phyloP scores from a whole-genome alignment of 2,888 invertebrate species.

The Trachelus troglodyta region DNA sequence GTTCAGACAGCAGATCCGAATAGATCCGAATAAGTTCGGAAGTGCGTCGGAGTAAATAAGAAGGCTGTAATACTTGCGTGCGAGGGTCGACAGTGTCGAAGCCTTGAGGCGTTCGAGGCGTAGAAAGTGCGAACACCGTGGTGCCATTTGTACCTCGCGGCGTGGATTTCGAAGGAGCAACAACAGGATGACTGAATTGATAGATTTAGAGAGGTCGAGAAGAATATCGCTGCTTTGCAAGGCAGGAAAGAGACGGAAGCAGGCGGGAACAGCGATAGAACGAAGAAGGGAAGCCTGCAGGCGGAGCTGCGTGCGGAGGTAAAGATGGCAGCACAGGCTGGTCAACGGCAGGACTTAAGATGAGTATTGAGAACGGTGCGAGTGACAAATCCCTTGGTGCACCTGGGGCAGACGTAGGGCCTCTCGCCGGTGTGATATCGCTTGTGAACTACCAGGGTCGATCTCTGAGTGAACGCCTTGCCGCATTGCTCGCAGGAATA shows the following conservation, averaged over 20 bases:
- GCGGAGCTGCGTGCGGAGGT: not conserved
- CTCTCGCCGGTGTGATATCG: conserved; percentile 71
- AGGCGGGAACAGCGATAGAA: not conserved
- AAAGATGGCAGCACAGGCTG: not conserved
- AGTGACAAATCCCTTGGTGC: conserved; percentile 71
- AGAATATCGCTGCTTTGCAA: not conserved
- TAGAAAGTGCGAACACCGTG: not conserved
- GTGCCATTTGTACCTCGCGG: not conserved
- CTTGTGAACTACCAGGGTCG: conserved; percentile 69
- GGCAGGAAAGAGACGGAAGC: too few species aligned
- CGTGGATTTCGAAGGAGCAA: not conserved
- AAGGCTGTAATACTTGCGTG: too few species aligned
- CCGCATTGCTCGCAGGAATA: conserved; percentile 71
- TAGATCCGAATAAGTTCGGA: not conserved
- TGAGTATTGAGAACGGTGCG: conserved; percentile 71
- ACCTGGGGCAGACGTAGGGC: conserved; percentile 70
- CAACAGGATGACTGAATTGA: not conserved
- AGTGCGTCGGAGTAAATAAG: not conserved
- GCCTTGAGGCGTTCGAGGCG: not conserved
- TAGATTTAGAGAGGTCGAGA: not conserved
- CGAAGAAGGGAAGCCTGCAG: not conserved
- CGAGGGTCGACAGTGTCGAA: not conserved
- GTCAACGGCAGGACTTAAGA: conserved; percentile 56
- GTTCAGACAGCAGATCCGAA: not conserved
- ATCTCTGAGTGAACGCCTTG: conserved; percentile 71